Percentiles rank a stretch among this genome's conserved stretches.
phyloP scores from a whole-genome alignment of 2,797 vertebrate genomes.

The Muscicapa comitata region DNA sequence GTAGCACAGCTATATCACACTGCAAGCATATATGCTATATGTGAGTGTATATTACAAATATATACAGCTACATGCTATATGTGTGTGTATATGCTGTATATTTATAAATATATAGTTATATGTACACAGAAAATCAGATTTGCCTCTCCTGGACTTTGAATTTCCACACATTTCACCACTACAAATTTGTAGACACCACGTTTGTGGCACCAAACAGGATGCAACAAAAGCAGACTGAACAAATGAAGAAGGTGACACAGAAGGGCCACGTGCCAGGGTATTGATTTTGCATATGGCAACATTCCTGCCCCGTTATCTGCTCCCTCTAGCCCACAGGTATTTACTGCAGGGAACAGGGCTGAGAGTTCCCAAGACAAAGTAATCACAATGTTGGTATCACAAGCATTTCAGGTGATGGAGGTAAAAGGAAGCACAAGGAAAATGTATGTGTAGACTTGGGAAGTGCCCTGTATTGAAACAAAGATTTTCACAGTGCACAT shows the following conservation, averaged over 20 bases:
- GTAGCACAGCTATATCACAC: background rate
- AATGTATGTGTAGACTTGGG: fast-evolving
- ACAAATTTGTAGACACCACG: background rate
- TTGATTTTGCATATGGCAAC: background rate
- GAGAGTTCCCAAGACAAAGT: background rate
- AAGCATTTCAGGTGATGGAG: background rate
- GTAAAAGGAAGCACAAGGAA: background rate
- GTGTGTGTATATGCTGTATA: too few relatives aligned
- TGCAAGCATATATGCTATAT: background rate
- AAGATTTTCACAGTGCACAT: background rate
- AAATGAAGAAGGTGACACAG: background rate
- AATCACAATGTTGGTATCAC: background rate
- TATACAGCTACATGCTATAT: background rate
- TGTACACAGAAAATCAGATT: background rate
- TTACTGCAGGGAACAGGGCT: background rate
- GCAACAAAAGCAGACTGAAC: background rate
- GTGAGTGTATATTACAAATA: background rate
- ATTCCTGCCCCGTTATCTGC: background rate
- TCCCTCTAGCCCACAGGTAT: background rate
- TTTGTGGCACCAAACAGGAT: background rate
- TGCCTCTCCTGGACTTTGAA: background rate
- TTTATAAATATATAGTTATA: background rate
- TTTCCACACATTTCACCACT: background rate
- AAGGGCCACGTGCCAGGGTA: fast-evolving
- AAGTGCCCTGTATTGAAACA: background rate